Evolutionary conservation across 2,797 vertebrate genomes (phyloP), one percentile per base, ranked within the genome.

Genomic region (Momotus momota): DNA sequence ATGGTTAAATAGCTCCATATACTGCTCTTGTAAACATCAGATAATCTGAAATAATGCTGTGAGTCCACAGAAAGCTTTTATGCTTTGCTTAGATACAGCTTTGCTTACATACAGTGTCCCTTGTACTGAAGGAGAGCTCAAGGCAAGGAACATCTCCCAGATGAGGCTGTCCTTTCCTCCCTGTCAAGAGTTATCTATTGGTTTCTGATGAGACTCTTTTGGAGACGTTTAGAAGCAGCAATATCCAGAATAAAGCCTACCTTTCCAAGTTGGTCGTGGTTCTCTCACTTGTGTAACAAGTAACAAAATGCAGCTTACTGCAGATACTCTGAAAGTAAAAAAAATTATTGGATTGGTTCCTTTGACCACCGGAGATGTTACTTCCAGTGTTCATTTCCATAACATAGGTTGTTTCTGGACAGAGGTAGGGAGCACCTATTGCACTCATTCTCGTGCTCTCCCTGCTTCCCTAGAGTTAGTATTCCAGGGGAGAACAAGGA

Each of bases 41-140:
- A 35, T 92, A 86, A 88, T 94, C 93, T 85, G 81, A 84, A 94
- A 55, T 85, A 75, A 87, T 72, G 91, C 86, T 4, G 0, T 10
- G 51, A 89, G 51, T 58, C 74, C 78, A 69, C 86, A 66, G 78
- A 90, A 81, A 82, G 86, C 86, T 72, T 86, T 90, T 75, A 25
- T 62, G 89, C 86, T 94, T 95, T 72, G 74, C 83, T 92, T 35
- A 66, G 74, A 43, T 73, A 79, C 84, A 92, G 74, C 71, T 93
- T 84, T 92, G 77, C 91, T 94, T 79, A 33, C 62, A 31, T 2
- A 40, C 22, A 35, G 46, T 75, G 71, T 43, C 35, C 19, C 41
- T 78, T 57, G 45, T 45, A 62, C 91, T 78, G 74, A 64, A 90
- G 60, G 60, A 70, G 35, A 90, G 79, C 88, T 88, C 58, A 55